A percentile compares a stretch with the other conserved stretches of the same genome.
Conservation (phyloP, 2,113 vertebrate species). For the Calonectris borealis region DNA sequence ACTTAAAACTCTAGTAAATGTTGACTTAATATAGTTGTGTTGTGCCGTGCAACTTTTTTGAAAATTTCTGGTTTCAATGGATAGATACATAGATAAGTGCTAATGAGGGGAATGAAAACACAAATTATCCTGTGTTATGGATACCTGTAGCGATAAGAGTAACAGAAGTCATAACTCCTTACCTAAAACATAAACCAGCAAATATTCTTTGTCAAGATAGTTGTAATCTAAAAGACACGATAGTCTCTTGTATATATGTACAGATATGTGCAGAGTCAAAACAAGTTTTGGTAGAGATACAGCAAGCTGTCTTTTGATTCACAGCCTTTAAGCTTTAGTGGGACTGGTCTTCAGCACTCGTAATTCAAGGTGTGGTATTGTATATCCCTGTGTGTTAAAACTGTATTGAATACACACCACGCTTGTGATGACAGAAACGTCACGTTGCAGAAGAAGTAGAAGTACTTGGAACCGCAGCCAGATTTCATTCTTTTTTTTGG, state of each 20-base stretch:
- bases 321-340: neutral
- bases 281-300: neutral
- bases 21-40: neutral
- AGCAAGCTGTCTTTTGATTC: neutral
- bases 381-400: neutral
- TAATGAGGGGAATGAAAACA: neutral
- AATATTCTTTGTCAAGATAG: neutral
- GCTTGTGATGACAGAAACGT: neutral
- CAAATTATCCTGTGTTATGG: rapidly evolving
- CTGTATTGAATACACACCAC: rapidly evolving
- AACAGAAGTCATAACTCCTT: neutral
- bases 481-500: neutral
- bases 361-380: neutral
- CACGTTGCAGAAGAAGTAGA: neutral
- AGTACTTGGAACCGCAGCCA: neutral
- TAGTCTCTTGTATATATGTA: neutral
- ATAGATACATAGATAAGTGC: neutral
- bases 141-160: neutral
- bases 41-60: neutral
- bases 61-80: neutral
- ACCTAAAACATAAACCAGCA: neutral
- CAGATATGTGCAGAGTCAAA: neutral
- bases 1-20: neutral
- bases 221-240: neutral
- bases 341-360: neutral